Evolutionary conservation across 2,113 vertebrate species (phyloP).

Genomic region (Campylomormyrus tamandua): DNA sequence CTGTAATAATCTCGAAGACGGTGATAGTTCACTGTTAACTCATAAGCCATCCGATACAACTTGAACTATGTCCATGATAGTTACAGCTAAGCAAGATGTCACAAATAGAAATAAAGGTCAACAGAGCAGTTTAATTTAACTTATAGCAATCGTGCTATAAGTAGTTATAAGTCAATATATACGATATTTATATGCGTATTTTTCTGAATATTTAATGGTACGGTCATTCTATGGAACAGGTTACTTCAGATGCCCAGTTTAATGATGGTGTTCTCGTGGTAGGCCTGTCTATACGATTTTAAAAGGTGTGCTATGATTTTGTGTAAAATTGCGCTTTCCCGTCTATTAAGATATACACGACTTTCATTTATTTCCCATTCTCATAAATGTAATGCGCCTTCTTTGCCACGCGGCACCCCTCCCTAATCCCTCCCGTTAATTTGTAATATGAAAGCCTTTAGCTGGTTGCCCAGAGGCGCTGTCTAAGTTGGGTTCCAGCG

Average conservation of each 20-base stretch:
- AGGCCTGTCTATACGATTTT: background rate
- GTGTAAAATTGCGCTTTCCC: background rate
- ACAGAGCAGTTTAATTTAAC: background rate
- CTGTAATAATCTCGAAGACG: background rate
- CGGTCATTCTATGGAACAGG: background rate
- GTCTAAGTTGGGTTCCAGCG: constrained; percentile 47
- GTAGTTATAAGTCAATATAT: background rate
- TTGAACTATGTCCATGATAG: constrained; percentile 5
- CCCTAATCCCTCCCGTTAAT: constrained; percentile 20
- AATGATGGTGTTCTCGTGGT: background rate
- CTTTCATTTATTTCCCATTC: constrained; percentile 11
- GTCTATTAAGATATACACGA: constrained; percentile 22
- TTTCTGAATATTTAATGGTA: background rate
- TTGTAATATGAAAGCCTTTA: constrained; percentile 46
- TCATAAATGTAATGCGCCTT: background rate
- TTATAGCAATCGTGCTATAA: background rate
- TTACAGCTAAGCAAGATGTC: background rate
- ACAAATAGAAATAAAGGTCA: background rate
- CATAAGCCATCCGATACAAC: background rate
- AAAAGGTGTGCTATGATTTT: background rate
- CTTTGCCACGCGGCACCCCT: constrained; percentile 23
- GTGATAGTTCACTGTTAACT: background rate
- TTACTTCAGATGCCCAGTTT: background rate
- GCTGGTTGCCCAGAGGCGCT: constrained; percentile 56
- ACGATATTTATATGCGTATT: background rate